Evolutionary conservation across 1,140 invertebrate genomes (phyloP), one percentile per base, ranked within the genome.

Genomic region (Daktulosphaira vitifoliae): DNA sequence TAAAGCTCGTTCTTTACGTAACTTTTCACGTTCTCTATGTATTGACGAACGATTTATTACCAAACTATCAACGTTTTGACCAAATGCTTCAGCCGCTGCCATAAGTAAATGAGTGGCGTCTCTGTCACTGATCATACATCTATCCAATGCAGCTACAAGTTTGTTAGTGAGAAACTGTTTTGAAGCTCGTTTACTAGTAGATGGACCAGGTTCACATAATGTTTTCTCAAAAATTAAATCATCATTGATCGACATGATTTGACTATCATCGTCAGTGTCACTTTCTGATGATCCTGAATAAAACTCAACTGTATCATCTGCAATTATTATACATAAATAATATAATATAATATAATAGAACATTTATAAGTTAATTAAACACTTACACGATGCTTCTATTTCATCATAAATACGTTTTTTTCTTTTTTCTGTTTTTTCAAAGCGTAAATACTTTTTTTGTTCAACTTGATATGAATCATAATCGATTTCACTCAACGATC

Each of bases 1-100:
- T 0, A n/a, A 33, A 4, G 46, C 11, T 50, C 23, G 25, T 13
- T 18, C 25, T 65, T 65, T 48, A 13, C 70, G 50, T 29, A 68
- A 54, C 52, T 66, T 38, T 37, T 65, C 23, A 67, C 70, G 59
- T 64, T 65, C 39, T 39, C 37, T 18, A 9, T 49, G 42, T 48
- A 70, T 68, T 11, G 68, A 71, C 4, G 53, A 37, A 67, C 64
- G 65, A 51, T 69, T 71, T 11, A 69, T 67, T 11, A 68, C 49
- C 15, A 69, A 22, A 42, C 53, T 44, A 23, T 29, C 37, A 3
- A 49, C 16, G 49, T 71, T 56, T n/a, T 38, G n/a, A 20, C 64
- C 54, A 18, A 67, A 68, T 13, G 65, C 39, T 50, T 70, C 67
- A 38, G 65, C 67, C 29, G 52, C 18, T 29, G 68, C 66, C 52